phyloP scores from a whole-genome alignment of 2,888 invertebrate species.

The Limulus polyphemus region DNA sequence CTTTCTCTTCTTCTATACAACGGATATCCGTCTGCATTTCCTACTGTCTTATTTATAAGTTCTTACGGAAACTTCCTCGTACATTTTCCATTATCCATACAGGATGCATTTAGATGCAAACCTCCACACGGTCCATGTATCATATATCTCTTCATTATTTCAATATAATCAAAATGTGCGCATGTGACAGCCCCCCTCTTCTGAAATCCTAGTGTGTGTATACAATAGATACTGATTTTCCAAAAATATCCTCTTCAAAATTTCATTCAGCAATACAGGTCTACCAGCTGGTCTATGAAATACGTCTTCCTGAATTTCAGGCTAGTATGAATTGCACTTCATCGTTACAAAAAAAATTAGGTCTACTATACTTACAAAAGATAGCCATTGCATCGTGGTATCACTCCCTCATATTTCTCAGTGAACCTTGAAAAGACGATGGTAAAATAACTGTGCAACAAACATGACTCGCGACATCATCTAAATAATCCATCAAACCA shows the following conservation, averaged over 20 bases:
- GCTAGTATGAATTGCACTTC: no score
- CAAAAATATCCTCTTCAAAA: slow-evolving; percentile 7
- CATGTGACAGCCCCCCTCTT: slow-evolving; percentile 32
- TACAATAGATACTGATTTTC: slow-evolving; percentile 12
- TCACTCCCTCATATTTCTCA: slow-evolving; percentile 33
- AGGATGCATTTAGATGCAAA: slow-evolving; percentile 29
- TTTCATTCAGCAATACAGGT: no score
- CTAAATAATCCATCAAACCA: slow-evolving; percentile 26
- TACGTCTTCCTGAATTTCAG: no score
- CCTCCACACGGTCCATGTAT: slow-evolving; percentile 30
- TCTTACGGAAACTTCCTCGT: slow-evolving; percentile 35
- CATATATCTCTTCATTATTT: slow-evolving; percentile 24
- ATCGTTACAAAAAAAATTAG: no score
- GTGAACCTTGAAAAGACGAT: slow-evolving; percentile 28
- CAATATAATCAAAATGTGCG: slow-evolving; percentile 25
- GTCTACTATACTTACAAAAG: slow-evolving; percentile 36
- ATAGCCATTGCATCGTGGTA: slow-evolving; percentile 39
- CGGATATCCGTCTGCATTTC: slow-evolving; percentile 33
- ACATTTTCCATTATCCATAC: slow-evolving; percentile 36
- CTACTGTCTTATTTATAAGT: slow-evolving; percentile 27
- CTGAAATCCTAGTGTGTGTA: slow-evolving; percentile 30
- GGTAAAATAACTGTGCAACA: slow-evolving; percentile 9
- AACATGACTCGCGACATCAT: not conserved
- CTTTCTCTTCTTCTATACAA: slow-evolving; percentile 29
- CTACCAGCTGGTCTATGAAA: no score